Base-by-base conservation (phyloP, 2,113 vertebrate genomes). In the Perca flavescens region DNA sequence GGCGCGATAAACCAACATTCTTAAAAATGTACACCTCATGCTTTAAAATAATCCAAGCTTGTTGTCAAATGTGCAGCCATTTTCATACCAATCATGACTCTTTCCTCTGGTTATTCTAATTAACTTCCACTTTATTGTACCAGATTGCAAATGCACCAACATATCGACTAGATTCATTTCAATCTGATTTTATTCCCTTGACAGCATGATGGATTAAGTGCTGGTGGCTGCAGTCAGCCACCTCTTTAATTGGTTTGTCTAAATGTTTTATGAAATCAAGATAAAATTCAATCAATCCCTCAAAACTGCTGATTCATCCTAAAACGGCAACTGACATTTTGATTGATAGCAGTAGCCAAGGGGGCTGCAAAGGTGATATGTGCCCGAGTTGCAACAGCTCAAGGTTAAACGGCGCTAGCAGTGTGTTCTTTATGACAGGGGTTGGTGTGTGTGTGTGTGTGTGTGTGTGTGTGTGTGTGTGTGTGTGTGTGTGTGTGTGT, bases 231-330 rank as follows among this genome's bases (percentile, higher is more conserved):
- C 82, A 66, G 89, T 72, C 83, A 79, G 89, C 84, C 88, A 77
- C 91, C 91, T 88, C 75, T 89, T 95, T 95, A 94, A 93, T 93
- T 95, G 92, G 84, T 95, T 89, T 95, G 94, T 92, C 87, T 94
- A 93, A 95, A 94, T 94, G 83, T 94, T 95, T 95, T 94, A 94
- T 95, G 93, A 92, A 95, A 93, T 89, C 74, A 74, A 90, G 88
- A 93, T 89, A 89, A 94, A 95, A 95, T 94, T 89, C 87, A 94
- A 93, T 95, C 88, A 94, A 85, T 54, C 60, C 90, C 61, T 89
- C 53, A 79, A 91, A 95, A 93, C 74, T 91, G 93, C 93, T 92
- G 92, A 94, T 77, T 95, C 87, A 87, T 86, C 82, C 87, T 77
- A 84, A 92, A 93, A 82, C 68, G 5, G n/a, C 22, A 2, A 71